These are phyloP conservation scores for Chiloscyllium plagiosum DNA, from an alignment of 2,113 vertebrate species.

Conservation along the genomic window DNA sequence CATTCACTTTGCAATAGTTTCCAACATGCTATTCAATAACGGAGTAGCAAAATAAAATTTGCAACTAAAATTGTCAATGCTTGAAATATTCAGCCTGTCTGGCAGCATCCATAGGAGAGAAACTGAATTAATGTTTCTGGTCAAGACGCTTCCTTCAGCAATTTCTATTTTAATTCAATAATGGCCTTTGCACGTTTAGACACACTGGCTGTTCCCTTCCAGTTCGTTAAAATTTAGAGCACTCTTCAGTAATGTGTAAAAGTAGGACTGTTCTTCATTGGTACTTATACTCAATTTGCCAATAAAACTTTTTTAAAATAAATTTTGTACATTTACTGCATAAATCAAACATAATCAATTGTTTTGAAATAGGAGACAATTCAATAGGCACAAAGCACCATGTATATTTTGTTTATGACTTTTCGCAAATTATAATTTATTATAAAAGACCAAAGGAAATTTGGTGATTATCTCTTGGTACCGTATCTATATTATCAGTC, in stretches of 20 bases:
- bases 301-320: neutral
- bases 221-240: neutral
- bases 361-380: neutral
- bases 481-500: neutral
- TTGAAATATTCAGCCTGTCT: neutral
- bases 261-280: neutral
- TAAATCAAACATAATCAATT: neutral
- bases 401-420: neutral
- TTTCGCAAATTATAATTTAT: neutral
- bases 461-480: neutral
- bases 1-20: too few relatives aligned
- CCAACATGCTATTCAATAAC: neutral
- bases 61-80: neutral
- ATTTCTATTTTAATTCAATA: neutral
- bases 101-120: neutral
- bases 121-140: neutral
- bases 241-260: neutral
- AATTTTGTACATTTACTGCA: neutral
- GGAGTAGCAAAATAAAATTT: neutral
- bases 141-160: neutral
- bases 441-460: neutral
- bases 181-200: neutral
- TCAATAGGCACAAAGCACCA: neutral
- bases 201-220: neutral
- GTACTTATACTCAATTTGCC: neutral